Evolutionary conservation across 1,140 invertebrate species (phyloP).

Genomic region (Sitodiplosis mosellana): DNA sequence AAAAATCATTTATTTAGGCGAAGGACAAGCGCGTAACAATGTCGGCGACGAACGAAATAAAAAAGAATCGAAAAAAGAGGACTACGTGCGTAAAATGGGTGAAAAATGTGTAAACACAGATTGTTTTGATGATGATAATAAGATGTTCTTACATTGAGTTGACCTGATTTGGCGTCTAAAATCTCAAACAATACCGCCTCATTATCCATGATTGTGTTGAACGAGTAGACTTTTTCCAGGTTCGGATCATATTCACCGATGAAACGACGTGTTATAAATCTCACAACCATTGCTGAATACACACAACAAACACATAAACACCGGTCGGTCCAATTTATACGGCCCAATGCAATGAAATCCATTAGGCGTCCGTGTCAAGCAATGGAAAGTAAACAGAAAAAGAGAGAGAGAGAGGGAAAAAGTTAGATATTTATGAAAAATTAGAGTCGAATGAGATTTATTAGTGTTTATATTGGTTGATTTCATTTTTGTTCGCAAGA

Average conservation of each 20-base stretch:
- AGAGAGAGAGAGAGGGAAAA: not conserved
- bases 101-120: not conserved
- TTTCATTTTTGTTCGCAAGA: too few species aligned
- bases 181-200: slow-evolving; percentile 61
- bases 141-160: slow-evolving; percentile 43
- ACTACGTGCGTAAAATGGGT: too few species aligned
- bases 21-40: not conserved
- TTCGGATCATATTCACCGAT: slow-evolving; percentile 70
- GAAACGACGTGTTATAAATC: slow-evolving; percentile 61
- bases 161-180: slow-evolving; percentile 52
- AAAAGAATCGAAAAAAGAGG: not conserved
- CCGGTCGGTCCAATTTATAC: too few species aligned
- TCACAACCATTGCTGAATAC: slow-evolving; percentile 44
- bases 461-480: too few species aligned
- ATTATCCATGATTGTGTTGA: slow-evolving; percentile 54
- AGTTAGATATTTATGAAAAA: not conserved
- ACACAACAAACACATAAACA: too few species aligned
- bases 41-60: not conserved
- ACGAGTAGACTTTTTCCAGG: slow-evolving; percentile 58
- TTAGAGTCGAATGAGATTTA: too few species aligned
- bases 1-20: not conserved
- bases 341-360: too few species aligned
- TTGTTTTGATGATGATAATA: slow-evolving; percentile 9
- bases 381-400: too few species aligned
- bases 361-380: too few species aligned